These are phyloP conservation scores for Phylloscopus collybita DNA, from an alignment of 2,797 vertebrate genomes.

Conservation along the genomic window DNA sequence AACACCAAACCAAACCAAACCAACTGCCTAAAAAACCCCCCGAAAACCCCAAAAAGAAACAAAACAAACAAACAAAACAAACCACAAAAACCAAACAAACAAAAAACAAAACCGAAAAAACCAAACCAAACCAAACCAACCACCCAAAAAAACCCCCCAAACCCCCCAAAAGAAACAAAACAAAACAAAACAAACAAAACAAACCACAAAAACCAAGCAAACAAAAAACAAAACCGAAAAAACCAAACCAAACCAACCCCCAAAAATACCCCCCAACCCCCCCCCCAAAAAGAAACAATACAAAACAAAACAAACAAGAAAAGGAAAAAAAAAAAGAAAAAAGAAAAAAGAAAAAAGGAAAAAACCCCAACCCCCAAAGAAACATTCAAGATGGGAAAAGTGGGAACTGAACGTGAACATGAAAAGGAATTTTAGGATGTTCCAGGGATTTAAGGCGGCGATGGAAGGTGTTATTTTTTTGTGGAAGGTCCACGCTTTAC, in stretches of 20 bases:
- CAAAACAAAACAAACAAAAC: neutral
- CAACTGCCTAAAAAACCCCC: too few species aligned
- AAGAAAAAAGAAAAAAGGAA: rapidly evolving
- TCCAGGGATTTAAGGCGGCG: too few species aligned
- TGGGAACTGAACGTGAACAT: neutral
- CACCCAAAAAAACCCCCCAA: too few species aligned
- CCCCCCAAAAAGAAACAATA: too few species aligned
- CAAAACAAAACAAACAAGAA: neutral
- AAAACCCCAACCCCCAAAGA: neutral
- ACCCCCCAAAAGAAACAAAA: too few species aligned
- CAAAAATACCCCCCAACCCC: too few species aligned
- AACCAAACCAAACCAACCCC: too few species aligned
- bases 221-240: neutral
- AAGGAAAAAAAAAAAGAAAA: neutral
- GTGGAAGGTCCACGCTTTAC: neutral
- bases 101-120: neutral
- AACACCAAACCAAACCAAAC: too few species aligned
- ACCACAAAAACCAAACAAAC: neutral
- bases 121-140: too few species aligned
- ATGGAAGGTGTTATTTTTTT: neutral
- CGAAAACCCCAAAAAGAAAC: too few species aligned
- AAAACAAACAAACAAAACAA: too few species aligned
- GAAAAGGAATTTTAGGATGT: neutral
- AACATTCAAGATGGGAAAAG: neutral
- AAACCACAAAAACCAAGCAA: neutral